Percentiles rank a stretch among this genome's conserved stretches.
phyloP scores from a whole-genome alignment of 1,140 invertebrate species.

The Macrotrachela quadricornifera region DNA sequence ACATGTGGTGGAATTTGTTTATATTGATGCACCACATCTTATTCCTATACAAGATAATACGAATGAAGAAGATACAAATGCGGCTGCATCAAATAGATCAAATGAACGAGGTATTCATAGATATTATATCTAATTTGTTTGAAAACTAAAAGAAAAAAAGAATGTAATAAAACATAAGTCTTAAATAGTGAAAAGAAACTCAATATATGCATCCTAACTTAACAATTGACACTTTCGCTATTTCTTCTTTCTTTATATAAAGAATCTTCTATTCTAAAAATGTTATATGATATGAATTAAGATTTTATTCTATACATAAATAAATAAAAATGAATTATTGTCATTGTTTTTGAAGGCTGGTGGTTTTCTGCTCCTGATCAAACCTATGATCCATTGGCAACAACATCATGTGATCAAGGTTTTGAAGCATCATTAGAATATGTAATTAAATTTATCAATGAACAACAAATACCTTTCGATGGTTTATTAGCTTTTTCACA shows the following conservation, averaged over 20 bases:
- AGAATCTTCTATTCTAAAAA: too few species aligned
- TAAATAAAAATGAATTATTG: too few species aligned
- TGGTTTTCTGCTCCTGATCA: conserved; percentile 2
- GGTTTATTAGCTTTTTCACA: conserved; percentile 8
- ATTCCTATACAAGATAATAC: not conserved
- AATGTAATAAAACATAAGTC: too few species aligned
- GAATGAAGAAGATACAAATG: not conserved
- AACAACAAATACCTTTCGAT: conserved; percentile 1
- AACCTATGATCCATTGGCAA: not conserved
- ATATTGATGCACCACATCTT: not conserved
- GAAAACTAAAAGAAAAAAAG: too few species aligned
- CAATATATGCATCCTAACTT: too few species aligned
- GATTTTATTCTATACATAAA: too few species aligned
- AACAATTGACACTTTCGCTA: too few species aligned
- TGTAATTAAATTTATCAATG: not conserved
- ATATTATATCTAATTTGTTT: too few species aligned
- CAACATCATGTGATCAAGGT: conserved; percentile 1
- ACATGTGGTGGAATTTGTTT: conserved; percentile 4
- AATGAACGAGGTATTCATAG: too few species aligned
- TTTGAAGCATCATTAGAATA: conserved; percentile 1
- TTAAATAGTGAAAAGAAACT: too few species aligned
- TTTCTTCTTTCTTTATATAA: too few species aligned
- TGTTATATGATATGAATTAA: too few species aligned
- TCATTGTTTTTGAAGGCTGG: not conserved
- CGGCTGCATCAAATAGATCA: not conserved